Percentiles rank a stretch among this genome's conserved stretches.
Conservation (phyloP, 2,888 invertebrate species). For the Melieria omissa region DNA sequence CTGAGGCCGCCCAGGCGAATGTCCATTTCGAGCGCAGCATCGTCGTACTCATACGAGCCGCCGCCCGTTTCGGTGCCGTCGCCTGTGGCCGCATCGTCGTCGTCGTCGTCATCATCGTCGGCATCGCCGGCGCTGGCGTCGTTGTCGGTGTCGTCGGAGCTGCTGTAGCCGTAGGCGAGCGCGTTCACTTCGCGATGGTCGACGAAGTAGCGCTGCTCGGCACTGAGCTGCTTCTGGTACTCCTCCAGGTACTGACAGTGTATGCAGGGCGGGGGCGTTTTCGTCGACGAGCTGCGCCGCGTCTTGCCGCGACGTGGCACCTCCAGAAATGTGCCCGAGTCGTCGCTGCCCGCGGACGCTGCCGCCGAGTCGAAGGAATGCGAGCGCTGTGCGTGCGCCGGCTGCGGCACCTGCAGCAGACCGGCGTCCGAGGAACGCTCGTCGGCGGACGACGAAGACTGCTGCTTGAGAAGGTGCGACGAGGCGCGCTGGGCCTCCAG, state of each 20-base stretch:
- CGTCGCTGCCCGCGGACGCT: conserved; percentile 75
- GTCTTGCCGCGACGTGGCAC: conserved; percentile 73
- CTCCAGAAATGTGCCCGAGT: conserved; percentile 71
- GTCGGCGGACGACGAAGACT: conserved; percentile 64
- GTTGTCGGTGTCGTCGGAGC: conserved; percentile 63
- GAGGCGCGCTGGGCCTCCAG: conserved; percentile 75
- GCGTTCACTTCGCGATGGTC: conserved; percentile 62
- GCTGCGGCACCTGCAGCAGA: conserved; percentile 76
- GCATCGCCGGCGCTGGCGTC: conserved; percentile 57
- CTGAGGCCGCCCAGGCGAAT: conserved; percentile 54
- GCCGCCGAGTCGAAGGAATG: conserved; percentile 82
- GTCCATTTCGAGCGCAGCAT: conserved; percentile 56
- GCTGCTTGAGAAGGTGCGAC: conserved; percentile 59
- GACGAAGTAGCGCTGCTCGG: conserved; percentile 63
- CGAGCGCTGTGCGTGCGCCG: conserved; percentile 72
- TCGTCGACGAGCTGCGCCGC: conserved; percentile 74
- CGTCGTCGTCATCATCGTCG: conserved; percentile 55
- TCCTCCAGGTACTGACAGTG: conserved; percentile 83
- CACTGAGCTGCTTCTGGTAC: conserved; percentile 72
- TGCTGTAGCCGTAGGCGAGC: conserved; percentile 69
- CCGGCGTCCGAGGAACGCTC: conserved; percentile 63
- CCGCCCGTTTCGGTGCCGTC: conserved; percentile 38
- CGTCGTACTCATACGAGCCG: conserved; percentile 48
- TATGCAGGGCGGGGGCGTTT: conserved; percentile 77
- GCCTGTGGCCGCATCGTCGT: conserved; percentile 13